These are phyloP conservation scores for Eulithis testata DNA, from an alignment of 2,888 invertebrate genomes.

Conservation along the genomic window DNA sequence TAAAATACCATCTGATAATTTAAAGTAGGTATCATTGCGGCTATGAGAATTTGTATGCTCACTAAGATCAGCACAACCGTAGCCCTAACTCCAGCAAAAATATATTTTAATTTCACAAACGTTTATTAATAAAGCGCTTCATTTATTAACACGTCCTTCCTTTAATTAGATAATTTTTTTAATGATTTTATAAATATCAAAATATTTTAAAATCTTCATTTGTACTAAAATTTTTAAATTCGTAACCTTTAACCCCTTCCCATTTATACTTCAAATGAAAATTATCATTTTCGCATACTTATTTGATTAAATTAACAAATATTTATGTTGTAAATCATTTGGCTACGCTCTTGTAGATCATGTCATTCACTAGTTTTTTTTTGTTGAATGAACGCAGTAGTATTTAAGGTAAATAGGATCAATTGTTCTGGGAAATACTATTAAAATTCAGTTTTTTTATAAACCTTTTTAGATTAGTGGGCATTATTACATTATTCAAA, in stretches of 20 bases:
- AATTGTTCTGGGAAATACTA: conserved; percentile 10
- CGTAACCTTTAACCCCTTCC: too few species aligned
- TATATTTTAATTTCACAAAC: neutral
- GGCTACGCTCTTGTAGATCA: conserved; percentile 27
- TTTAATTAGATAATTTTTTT: too few species aligned
- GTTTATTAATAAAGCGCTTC: neutral
- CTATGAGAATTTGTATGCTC: conserved; percentile 49
- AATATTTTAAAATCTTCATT: too few species aligned
- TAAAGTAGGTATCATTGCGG: conserved; percentile 45
- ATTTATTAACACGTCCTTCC: neutral
- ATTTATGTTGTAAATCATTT: neutral
- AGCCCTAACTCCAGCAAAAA: conserved; percentile 25
- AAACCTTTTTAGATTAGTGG: neutral
- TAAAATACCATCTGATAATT: conserved; percentile 47
- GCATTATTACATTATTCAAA: neutral
- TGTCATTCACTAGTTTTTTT: conserved; percentile 27
- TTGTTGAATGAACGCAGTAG: conserved; percentile 9
- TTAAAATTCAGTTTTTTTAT: too few species aligned
- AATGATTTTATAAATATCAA: too few species aligned
- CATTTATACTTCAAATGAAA: neutral
- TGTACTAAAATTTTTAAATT: too few species aligned
- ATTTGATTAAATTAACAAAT: too few species aligned
- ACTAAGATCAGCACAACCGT: conserved; percentile 42
- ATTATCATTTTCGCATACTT: neutral
- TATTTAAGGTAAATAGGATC: conserved; percentile 14